Base-by-base conservation (phyloP, 2,113 vertebrate genomes). In the Tachuris rubrigastra region DNA sequence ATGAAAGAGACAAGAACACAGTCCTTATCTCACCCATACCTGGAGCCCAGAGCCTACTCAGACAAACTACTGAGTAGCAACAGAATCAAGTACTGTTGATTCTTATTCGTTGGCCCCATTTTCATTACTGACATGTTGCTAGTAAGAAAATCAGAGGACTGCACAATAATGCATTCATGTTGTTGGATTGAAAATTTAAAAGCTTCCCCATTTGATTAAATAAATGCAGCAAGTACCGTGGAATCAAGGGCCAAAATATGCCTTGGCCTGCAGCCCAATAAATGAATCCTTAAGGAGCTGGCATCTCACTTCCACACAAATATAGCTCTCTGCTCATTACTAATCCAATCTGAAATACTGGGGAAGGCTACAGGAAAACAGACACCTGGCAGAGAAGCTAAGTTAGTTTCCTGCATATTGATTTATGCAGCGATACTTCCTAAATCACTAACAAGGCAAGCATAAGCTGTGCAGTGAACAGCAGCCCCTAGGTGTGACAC, bases 371-470 rank as follows among this genome's bases (percentile, higher is more conserved):
- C 37, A 85, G 83, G 62, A 90, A 96, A 92, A 92, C 88, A 94
- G 87, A 90, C 53, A 93, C 88, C 86, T 90, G 86, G 77, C 77
- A 87, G 75, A 93, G 72, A 85, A 0, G 1, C 44, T 12, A 77
- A 91, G 79, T 86, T 89, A 65, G 85, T 78, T 91, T 86, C 77
- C 76, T 75, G 87, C 73, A 62, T 68, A 37, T 50, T 89, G 83
- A 96, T 96, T 93, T 94, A 95, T 94, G 84, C 92, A 94, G 95
- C 0, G 18, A 92, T 67, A 96, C 80, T 91, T 96, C 90, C 93
- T 47, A 93, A 96, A 93, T 58, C 50, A 8, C 69, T 89, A 65
- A 47, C 80, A 85, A 56, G 58, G 62, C 62, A 33, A 93, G 62
- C 62, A 79, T 66, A 89, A 72, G 58, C 79, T 84, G 60, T 47